A percentile compares a stretch with the other conserved stretches of the same genome.
These are phyloP conservation scores for Peromyscus melanophrys DNA, from an alignment of 2,797 vertebrate genomes.

Conservation along the genomic window DNA sequence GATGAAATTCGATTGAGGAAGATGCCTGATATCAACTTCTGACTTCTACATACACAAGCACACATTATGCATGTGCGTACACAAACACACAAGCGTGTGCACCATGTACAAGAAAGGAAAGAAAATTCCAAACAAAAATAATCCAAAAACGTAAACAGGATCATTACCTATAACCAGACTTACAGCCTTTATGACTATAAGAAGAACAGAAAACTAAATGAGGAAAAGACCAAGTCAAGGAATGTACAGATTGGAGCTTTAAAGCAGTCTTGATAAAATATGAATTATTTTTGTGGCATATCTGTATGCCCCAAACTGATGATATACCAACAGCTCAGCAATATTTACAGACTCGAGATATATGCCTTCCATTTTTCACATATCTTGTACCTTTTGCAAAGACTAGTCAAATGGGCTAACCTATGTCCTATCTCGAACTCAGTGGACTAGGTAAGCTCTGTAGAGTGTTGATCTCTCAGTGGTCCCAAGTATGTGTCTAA, in stretches of 20 bases:
- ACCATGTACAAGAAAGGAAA: neutral
- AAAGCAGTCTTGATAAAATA: neutral
- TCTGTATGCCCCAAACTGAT: neutral
- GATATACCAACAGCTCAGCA: neutral
- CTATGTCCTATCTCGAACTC: neutral
- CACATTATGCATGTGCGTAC: no score
- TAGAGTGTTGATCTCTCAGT: neutral
- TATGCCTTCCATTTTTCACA: neutral
- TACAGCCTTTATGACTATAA: neutral
- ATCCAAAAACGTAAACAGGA: conserved; percentile 9
- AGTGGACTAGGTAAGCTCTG: neutral
- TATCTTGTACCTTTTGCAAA: neutral
- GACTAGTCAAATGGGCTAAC: neutral
- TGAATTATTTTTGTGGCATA: neutral
- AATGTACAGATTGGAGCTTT: neutral
- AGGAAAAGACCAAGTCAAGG: neutral
- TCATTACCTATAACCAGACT: neutral
- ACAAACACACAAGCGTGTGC: no score
- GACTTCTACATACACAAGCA: neutral
- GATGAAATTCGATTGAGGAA: neutral
- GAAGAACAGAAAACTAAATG: neutral
- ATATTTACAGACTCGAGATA: neutral
- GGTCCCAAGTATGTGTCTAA: neutral
- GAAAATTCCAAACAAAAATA: neutral
- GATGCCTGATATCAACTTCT: neutral